phyloP scores from a whole-genome alignment of 2,797 vertebrate species.

The Tinamus major region DNA sequence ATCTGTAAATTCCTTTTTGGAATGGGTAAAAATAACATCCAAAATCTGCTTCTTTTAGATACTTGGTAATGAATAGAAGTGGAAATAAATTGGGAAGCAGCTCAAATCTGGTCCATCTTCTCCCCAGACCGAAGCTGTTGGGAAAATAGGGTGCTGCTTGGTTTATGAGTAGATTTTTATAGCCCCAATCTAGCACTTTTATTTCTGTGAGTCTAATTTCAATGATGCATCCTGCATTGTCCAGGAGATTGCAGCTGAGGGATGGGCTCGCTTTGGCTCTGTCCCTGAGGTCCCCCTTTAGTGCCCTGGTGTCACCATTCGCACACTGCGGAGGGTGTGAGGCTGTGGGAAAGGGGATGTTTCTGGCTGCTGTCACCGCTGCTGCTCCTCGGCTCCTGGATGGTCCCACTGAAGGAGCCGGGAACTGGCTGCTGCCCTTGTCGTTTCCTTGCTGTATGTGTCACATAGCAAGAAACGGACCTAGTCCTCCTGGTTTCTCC shows the following conservation, averaged over 20 bases:
- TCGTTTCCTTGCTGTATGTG: background rate
- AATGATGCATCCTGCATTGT: background rate
- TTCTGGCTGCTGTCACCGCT: background rate
- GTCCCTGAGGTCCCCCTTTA: background rate
- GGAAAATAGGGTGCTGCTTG: background rate
- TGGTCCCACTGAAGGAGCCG: background rate
- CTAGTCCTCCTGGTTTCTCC: background rate
- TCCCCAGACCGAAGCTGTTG: background rate
- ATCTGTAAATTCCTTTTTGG: background rate
- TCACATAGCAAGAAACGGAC: background rate
- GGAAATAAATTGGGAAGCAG: background rate
- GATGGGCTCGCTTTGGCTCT: background rate
- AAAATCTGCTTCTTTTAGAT: background rate
- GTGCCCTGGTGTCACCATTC: background rate
- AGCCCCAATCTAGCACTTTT: background rate
- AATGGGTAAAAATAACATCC: background rate
- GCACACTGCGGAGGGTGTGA: rapidly evolving
- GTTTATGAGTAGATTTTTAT: background rate
- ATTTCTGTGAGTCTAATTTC: rapidly evolving
- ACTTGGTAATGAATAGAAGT: background rate
- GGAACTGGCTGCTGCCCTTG: background rate
- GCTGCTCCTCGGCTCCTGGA: background rate
- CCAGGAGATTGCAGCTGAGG: background rate
- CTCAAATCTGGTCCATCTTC: background rate
- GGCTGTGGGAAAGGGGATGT: background rate